phyloP scores from a whole-genome alignment of 2,797 vertebrate genomes.

The Tokudaia muenninki region DNA sequence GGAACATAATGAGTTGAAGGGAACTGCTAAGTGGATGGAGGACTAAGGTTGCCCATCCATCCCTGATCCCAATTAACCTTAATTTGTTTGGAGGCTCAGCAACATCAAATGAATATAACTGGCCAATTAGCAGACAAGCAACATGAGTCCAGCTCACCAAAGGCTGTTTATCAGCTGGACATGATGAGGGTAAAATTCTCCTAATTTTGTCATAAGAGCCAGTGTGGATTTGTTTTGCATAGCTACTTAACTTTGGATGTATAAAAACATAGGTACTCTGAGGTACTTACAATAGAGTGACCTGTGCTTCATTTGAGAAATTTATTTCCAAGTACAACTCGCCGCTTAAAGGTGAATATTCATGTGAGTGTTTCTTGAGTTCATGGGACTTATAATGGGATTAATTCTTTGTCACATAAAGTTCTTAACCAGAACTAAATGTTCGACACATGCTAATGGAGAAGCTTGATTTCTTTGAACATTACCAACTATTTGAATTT shows the following conservation, averaged over 20 bases:
- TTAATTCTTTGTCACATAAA: slow-evolving; percentile 69
- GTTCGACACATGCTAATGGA: slow-evolving; percentile 56
- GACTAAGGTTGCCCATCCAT: slow-evolving; percentile 56
- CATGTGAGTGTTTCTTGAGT: slow-evolving; percentile 47
- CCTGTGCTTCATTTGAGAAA: slow-evolving; percentile 37
- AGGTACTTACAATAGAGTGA: not conserved
- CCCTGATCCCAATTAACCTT: slow-evolving; percentile 77
- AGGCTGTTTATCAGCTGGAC: slow-evolving; percentile 64
- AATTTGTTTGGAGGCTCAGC: slow-evolving; percentile 67
- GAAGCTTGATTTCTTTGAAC: slow-evolving; percentile 36
- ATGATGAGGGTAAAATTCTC: slow-evolving; percentile 65
- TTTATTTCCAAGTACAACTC: slow-evolving; percentile 60
- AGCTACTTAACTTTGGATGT: slow-evolving; percentile 42
- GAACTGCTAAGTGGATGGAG: slow-evolving; percentile 68
- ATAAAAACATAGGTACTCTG: not conserved
- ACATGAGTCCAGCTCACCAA: slow-evolving; percentile 71
- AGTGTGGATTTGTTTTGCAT: not conserved
- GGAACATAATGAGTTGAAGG: slow-evolving; percentile 69
- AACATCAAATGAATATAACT: slow-evolving; percentile 75
- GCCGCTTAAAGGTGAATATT: slow-evolving; percentile 58
- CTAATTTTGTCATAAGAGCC: slow-evolving; percentile 69
- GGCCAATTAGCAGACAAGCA: slow-evolving; percentile 68
- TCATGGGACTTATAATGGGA: slow-evolving; percentile 53
- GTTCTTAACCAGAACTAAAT: slow-evolving; percentile 60
- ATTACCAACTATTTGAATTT: not conserved